Percentiles rank a stretch among this genome's conserved stretches.
phyloP scores from a whole-genome alignment of 2,113 vertebrate species.

The Cariama cristata region DNA sequence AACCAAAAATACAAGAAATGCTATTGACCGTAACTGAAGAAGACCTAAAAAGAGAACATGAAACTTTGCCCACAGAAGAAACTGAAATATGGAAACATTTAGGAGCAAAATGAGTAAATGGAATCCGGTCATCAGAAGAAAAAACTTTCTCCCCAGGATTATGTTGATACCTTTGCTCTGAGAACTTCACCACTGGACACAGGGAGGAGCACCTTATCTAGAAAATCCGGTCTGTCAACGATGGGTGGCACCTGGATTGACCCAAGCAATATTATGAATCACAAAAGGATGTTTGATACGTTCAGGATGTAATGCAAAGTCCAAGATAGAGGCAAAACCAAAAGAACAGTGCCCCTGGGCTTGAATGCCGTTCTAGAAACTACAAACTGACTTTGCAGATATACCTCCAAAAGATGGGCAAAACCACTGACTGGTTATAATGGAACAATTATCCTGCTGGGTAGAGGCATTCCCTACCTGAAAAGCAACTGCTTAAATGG shows the following conservation, averaged over 20 bases:
- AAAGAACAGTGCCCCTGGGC: background rate
- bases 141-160: background rate
- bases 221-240: background rate
- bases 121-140: background rate
- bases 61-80: background rate
- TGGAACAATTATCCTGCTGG: background rate
- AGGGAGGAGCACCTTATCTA: background rate
- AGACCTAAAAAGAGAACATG: background rate
- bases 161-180: background rate
- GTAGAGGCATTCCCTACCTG: background rate
- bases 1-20: background rate
- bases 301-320: background rate
- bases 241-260: background rate
- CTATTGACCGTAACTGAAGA: background rate
- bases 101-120: background rate
- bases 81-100: background rate
- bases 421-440: background rate
- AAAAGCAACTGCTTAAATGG: background rate
- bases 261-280: background rate
- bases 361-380: background rate
- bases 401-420: background rate
- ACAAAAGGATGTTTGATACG: background rate
- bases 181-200: background rate
- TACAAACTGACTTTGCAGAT: background rate
- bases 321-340: background rate